Evolutionary conservation across 2,888 invertebrate genomes (phyloP), one percentile per base, ranked within the genome.

Genomic region (Drosophila niveifrons): DNA sequence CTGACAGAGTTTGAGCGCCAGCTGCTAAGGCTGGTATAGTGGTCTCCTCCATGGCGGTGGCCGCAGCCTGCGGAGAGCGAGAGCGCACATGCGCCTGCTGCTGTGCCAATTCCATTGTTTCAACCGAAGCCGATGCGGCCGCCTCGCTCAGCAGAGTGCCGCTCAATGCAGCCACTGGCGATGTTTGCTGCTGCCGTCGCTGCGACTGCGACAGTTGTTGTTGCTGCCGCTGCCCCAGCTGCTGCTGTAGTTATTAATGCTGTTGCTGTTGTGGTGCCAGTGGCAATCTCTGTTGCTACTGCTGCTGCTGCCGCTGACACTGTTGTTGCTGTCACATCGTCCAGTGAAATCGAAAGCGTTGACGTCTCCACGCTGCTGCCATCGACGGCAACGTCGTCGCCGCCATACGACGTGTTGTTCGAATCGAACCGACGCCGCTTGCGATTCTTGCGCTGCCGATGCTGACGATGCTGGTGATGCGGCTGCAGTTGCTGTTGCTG

Each of bases 371-470:
- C 23, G 13, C 57, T 57, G 50, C 61, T 65, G 15, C 53, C 74
- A 23, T 23, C 23, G 11, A 43, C 67, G 10, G 23, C 57, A 10
- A 48, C 44, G 44, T 80, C 90, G 44, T 90, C 87, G 59, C 75
- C 72, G 9, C 68, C 79, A 34, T 83, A 80, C 48, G 89, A 88
- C 4, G 82, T 88, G 29, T 89, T 91, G 13, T 88, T 83, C 18
- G 91, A 91, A 69, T 90, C 92, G 66, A 88, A 82, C 47, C 92
- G 91, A 6, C 91, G 88, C 10, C 90, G 90, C 78, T 92, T 94
- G 76, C 94, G 94, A 78, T 91, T 91, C 85, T 96, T 95, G 80
- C 95, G 94, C 50, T 67, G 46, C n/a, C 82, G 34, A 90, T 96
- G 94, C 83, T 94, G 91, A 9, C 84, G 74, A 70, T 89, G 90